These are phyloP conservation scores for Alethe castanea DNA, from an alignment of 2,113 vertebrate genomes.

Conservation along the genomic window DNA sequence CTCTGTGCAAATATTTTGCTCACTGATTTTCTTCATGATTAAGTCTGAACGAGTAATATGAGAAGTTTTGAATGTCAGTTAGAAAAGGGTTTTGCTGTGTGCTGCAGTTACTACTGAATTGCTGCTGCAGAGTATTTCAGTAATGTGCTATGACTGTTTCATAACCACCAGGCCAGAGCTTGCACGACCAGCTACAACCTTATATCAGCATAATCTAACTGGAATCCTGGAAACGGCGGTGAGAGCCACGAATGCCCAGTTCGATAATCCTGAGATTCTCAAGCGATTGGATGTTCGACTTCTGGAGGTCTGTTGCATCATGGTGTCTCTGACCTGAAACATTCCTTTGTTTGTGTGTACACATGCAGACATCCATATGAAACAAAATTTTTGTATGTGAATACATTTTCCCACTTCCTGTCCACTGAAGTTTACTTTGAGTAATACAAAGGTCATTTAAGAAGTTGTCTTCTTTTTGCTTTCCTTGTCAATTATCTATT, in stretches of 20 bases:
- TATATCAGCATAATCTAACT: conserved; percentile 97
- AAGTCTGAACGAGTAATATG: neutral
- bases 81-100: neutral
- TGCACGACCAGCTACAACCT: conserved; percentile 90
- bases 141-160: neutral
- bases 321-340: neutral
- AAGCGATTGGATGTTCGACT: conserved; percentile 92
- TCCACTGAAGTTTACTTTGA: neutral
- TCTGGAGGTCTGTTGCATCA: conserved; percentile 81
- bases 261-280: conserved; percentile 94
- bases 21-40: neutral
- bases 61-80: neutral
- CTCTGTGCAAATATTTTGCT: neutral
- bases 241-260: conserved; percentile 96
- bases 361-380: neutral
- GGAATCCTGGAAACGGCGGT: conserved; percentile 96
- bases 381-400: neutral
- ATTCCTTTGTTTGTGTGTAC: neutral
- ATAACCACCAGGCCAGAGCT: conserved; percentile 85
- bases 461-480: neutral
- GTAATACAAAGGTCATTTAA: neutral
- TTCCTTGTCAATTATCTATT: neutral
- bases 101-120: neutral
- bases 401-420: neutral
- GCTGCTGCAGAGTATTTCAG: neutral